Evolutionary conservation across 2,888 invertebrate genomes (phyloP).

Genomic region (Microplitis deprimator): DNA sequence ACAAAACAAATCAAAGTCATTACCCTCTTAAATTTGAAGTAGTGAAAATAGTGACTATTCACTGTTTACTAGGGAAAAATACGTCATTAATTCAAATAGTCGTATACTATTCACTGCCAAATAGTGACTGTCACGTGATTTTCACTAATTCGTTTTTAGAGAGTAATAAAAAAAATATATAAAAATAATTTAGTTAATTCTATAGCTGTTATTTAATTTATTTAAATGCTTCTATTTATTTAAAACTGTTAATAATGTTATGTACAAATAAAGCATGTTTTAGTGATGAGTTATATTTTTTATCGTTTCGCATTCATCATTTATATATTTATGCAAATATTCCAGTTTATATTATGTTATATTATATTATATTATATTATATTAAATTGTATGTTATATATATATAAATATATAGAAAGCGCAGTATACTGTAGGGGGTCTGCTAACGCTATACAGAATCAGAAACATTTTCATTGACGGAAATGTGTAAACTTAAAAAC

Average conservation of each 20-base stretch:
- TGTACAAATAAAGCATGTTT: background rate
- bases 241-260: background rate
- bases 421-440: background rate
- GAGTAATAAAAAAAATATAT: too few relatives aligned
- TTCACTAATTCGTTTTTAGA: too few relatives aligned
- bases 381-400: background rate
- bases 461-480: conserved; percentile 10
- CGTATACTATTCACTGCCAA: too few relatives aligned
- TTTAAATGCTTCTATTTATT: background rate
- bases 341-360: background rate
- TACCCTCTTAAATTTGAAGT: too few relatives aligned
- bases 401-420: too few relatives aligned
- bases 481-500: conserved; percentile 26
- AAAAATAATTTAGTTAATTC: too few relatives aligned
- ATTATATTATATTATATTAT: background rate
- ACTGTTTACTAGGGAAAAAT: too few relatives aligned
- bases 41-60: too few relatives aligned
- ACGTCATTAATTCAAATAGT: too few relatives aligned
- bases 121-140: too few relatives aligned
- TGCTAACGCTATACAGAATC: background rate
- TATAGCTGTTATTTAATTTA: background rate
- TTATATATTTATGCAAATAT: background rate
- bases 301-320: background rate
- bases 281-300: background rate
- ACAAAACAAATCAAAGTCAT: too few relatives aligned